These are phyloP conservation scores for Parazoanthus swiftii DNA, from an alignment of 92 coral and sea anemone species.

Conservation along the genomic window DNA sequence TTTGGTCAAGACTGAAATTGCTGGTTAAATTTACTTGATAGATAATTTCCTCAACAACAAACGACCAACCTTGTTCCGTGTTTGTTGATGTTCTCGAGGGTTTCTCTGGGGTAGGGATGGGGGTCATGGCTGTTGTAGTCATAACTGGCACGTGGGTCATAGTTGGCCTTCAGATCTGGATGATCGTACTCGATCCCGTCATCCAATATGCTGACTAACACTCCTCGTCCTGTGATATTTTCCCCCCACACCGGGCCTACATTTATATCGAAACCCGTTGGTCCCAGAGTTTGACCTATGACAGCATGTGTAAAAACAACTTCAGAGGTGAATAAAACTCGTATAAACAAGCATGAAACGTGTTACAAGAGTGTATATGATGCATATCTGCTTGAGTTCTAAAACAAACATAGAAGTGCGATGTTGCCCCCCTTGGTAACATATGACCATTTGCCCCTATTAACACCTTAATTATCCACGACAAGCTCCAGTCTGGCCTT, in stretches of 20 bases:
- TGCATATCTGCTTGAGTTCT: too few relatives aligned
- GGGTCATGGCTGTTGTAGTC: conserved; percentile 10
- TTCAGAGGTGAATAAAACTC: too few relatives aligned
- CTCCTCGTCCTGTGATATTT: conserved; percentile 51
- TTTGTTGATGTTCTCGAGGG: conserved; percentile 39
- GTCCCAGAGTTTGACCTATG: conserved; percentile 29
- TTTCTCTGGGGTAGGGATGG: conserved; percentile 43
- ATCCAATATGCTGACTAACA: conserved; percentile 39
- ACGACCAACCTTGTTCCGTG: conserved; percentile 58
- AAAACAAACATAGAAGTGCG: too few relatives aligned
- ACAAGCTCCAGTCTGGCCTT: too few relatives aligned
- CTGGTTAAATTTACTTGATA: not conserved
- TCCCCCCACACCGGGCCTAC: conserved; percentile 57
- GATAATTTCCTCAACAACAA: not conserved
- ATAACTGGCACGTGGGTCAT: not conserved
- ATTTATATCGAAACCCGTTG: conserved; percentile 49
- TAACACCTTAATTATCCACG: too few relatives aligned
- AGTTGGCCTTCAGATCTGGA: conserved; percentile 19
- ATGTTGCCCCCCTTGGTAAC: too few relatives aligned
- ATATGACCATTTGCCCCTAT: too few relatives aligned
- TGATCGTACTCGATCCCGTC: conserved; percentile 14
- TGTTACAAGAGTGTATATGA: not conserved
- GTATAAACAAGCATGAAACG: not conserved
- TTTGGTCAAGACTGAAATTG: too few relatives aligned
- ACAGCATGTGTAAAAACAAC: not conserved